Evolutionary conservation across 2,113 vertebrate genomes (phyloP), one percentile per base, ranked within the genome.

Genomic region (Phrynosoma platyrhinos): DNA sequence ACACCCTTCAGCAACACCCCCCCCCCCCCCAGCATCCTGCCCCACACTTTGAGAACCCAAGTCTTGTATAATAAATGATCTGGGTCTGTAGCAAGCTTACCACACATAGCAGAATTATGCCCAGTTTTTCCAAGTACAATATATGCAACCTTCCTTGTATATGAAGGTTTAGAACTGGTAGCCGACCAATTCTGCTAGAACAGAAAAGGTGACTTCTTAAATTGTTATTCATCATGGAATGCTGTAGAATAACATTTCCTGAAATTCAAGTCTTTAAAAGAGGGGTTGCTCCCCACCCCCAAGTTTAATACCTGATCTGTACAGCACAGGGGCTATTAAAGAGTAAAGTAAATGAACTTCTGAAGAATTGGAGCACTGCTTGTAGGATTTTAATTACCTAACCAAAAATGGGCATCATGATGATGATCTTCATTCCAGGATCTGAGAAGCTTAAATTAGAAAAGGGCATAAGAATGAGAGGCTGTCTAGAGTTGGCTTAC

Each of bases 391-490:
- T 58, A 92, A 55, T 32, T 75, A 52, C 53, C 79, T 88, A 1
- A 1, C 75, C 32, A 58, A 76, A 88, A 68, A 4, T 13, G 6
- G 80, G 9, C 7, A 2, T 40, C 5, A 1, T 18, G 0, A 40
- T 68, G 10, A 0, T 84, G 71, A 68, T 87, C 53, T n/a, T 30
- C 1, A 21, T 89, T 18, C 42, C 64, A 80, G 42, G 18, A 84
- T 62, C 77, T 77, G 20, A 9, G 30, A 4, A 80, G 62, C 68
- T 81, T 82, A 88, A 85, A 40, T 85, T 89, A 86, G 84, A 89
- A 89, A 62, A 52, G 85, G 72, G 42, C 83, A 27, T 72, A 14
- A 5, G 55, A 87, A 52, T 20, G 3, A 18, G 47, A 52, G 4
- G 21, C 52, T 79, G 52, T 55, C 86, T 71, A 84, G 80, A 3